Conservation (phyloP, 2,113 vertebrate genomes). For the Nannospalax galili region DNA sequence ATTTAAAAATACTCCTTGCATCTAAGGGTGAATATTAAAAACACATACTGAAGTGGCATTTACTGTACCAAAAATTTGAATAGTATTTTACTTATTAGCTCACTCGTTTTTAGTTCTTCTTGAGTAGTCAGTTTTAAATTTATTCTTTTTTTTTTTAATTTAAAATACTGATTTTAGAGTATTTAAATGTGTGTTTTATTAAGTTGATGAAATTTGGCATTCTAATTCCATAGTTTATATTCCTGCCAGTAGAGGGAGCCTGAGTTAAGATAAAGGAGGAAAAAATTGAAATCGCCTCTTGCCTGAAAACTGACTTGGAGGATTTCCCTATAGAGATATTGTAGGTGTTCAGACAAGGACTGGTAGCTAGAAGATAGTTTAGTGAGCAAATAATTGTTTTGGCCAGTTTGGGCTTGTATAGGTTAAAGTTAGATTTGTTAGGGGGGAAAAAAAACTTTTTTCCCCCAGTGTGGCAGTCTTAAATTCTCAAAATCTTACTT, state of each 20-base stretch:
- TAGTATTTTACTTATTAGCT: slow-evolving; percentile 25
- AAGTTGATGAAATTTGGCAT: neutral
- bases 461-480: slow-evolving; percentile 27
- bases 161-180: slow-evolving; percentile 37
- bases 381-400: neutral
- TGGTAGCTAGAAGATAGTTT: neutral
- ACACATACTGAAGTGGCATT: neutral
- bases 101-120: slow-evolving; percentile 8
- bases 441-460: too few species aligned
- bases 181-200: slow-evolving; percentile 33
- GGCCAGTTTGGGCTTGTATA: neutral
- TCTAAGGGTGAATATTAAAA: slow-evolving; percentile 37
- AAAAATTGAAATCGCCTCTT: neutral
- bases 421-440: neutral
- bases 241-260: slow-evolving; percentile 66
- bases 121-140: slow-evolving; percentile 25
- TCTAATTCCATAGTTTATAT: slow-evolving; percentile 26
- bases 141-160: neutral
- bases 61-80: slow-evolving; percentile 7
- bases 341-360: neutral
- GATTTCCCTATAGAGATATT: neutral
- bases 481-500: slow-evolving; percentile 43
- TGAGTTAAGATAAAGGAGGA: slow-evolving; percentile 20
- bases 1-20: neutral
- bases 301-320: neutral